These are phyloP conservation scores for Imbricaverruca yamaguchii DNA, from an alignment of 2,888 invertebrate genomes.

Conservation along the genomic window DNA sequence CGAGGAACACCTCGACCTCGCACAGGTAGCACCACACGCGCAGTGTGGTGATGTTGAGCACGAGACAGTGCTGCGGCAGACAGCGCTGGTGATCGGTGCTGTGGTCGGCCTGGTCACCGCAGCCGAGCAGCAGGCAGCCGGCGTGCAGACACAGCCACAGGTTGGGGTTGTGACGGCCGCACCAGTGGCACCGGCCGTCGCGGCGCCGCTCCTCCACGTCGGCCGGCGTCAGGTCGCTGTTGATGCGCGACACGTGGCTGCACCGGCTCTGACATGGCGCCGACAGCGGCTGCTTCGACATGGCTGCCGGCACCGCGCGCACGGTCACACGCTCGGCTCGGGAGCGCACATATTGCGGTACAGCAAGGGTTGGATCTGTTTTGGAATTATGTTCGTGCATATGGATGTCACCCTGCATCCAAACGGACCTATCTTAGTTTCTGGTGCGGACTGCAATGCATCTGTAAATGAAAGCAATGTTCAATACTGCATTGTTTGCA, in stretches of 20 bases:
- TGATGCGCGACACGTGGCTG: not conserved
- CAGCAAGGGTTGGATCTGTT: too few species aligned
- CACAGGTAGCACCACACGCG: conserved; percentile 85
- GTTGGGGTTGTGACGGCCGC: conserved; percentile 42
- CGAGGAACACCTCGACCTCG: conserved; percentile 59
- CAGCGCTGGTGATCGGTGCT: conserved; percentile 69
- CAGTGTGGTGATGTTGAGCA: conserved; percentile 75
- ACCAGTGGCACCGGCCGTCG: conserved; percentile 5
- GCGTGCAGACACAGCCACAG: conserved; percentile 78
- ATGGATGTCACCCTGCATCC: too few species aligned
- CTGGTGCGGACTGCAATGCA: too few species aligned
- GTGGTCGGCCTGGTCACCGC: conserved; percentile 76
- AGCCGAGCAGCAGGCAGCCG: conserved; percentile 71
- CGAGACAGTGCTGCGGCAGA: conserved; percentile 61
- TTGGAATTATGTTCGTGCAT: too few species aligned
- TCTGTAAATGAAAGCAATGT: too few species aligned
- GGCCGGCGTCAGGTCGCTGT: not conserved
- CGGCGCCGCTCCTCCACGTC: conserved; percentile 11
- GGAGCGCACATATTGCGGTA: too few species aligned
- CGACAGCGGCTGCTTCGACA: conserved; percentile 12
- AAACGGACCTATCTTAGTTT: too few species aligned
- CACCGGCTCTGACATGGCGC: not conserved
- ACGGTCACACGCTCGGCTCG: too few species aligned
- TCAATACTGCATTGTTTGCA: too few species aligned
- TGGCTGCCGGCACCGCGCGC: not conserved